Evolutionary conservation across 2,888 invertebrate genomes (phyloP), one percentile per base, ranked within the genome.

Genomic region (Marasmarcha lunaedactyla): DNA sequence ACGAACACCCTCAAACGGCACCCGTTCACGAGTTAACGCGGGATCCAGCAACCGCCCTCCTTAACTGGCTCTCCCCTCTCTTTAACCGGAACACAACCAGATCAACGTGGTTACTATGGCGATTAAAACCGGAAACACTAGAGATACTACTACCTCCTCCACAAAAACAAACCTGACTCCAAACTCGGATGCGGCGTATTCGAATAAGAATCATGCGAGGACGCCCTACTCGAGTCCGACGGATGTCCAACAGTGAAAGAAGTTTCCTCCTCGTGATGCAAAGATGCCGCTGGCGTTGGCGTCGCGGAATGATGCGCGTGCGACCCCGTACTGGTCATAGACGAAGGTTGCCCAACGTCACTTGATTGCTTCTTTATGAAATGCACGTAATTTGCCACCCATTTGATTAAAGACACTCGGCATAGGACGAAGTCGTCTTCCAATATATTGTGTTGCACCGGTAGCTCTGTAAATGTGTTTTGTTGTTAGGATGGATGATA

Each of bases 311-410:
- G 79, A 33, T 72, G 66, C 42, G 62, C 46, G 46, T 81, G 79
- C 0, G 81, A 83, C 0, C 78, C 74, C 0, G 65, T 69, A 37
- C 81, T 81, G 1, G 77, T 77, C 67, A 83, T 76, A 0, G 84
- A 84, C 0, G 84, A 78, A 0, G 81, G 79, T 46, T 79, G 81
- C 0, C 79, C 78, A 0, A 64, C 70, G 14, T 84, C 84, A 38
- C 77, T 83, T 42, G 85, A 83, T 44, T 85, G 85, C 50, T 86
- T 88, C 64, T 88, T 90, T 49, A 89, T 87, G 49, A 92, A 90
- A 60, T 94, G 93, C 1, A 92, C 91, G 55, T 91, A 94, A 54
- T 87, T 92, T 0, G 93, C 91, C 13, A 96, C 86, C 96, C 96
- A 97, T 69, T 94, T 93, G 46, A 97, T 92, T 26, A 97, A 83